These are phyloP conservation scores for Phthorimaea operculella DNA, from an alignment of 1,140 invertebrate species.

Conservation along the genomic window DNA sequence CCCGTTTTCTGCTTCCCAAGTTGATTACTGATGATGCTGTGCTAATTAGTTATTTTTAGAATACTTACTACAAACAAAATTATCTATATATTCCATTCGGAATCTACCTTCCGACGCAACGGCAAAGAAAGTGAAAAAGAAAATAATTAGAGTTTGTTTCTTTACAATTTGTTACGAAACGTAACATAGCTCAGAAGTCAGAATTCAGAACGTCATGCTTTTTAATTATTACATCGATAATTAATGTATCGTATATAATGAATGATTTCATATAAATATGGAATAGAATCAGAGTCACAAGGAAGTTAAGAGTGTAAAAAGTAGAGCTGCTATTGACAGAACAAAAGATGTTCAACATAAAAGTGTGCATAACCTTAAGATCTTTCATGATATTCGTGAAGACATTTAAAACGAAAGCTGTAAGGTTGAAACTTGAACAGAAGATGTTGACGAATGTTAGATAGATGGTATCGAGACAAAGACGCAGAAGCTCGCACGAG, in stretches of 20 bases:
- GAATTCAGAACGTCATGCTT: slow-evolving; percentile 18
- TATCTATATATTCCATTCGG: too few species aligned
- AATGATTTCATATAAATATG: too few species aligned
- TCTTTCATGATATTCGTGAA: neutral
- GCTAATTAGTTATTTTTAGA: too few species aligned
- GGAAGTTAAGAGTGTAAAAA: slow-evolving; percentile 20
- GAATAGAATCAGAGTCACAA: slow-evolving; percentile 15
- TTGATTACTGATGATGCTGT: too few species aligned
- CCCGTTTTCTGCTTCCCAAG: too few species aligned
- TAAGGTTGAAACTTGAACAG: slow-evolving; percentile 15
- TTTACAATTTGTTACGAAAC: slow-evolving; percentile 25
- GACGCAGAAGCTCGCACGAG: slow-evolving; percentile 35
- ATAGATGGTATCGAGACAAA: slow-evolving; percentile 21
- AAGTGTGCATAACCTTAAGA: slow-evolving; percentile 1
- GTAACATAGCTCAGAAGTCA: too few species aligned
- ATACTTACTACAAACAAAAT: too few species aligned
- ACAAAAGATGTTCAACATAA: slow-evolving; percentile 18
- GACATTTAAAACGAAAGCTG: slow-evolving; percentile 1
- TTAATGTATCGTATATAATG: too few species aligned
- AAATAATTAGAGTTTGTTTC: slow-evolving; percentile 28
- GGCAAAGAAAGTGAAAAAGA: slow-evolving; percentile 33
- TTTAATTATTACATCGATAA: slow-evolving; percentile 17
- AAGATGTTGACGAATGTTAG: slow-evolving; percentile 1
- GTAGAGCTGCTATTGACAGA: slow-evolving; percentile 13
- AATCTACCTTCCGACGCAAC: too few species aligned